A percentile compares a stretch with the other conserved stretches of the same genome.
phyloP scores from a whole-genome alignment of 2,113 vertebrate species.

The Eonycteris spelaea region DNA sequence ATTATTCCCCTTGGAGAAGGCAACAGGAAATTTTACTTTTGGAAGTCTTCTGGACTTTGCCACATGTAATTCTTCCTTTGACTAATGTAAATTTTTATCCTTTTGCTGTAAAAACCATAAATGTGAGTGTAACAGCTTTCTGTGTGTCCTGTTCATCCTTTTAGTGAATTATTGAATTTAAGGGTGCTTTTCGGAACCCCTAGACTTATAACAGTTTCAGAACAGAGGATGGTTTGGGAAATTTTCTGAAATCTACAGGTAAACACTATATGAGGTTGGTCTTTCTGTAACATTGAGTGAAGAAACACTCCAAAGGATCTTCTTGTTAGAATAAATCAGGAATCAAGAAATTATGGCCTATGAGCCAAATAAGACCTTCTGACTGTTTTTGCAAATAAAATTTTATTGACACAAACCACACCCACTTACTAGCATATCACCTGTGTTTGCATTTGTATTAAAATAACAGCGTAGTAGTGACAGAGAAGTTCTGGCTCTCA shows the following conservation, averaged over 20 bases:
- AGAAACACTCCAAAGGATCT: neutral
- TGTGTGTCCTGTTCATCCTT: neutral
- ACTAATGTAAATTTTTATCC: neutral
- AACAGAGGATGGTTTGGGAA: neutral
- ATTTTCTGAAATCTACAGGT: neutral
- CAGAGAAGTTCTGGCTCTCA: neutral
- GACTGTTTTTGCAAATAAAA: neutral
- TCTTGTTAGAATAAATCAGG: neutral
- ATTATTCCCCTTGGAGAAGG: neutral
- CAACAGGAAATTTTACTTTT: neutral
- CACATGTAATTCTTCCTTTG: fast-evolving
- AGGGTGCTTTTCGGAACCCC: neutral
- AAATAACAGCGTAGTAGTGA: neutral
- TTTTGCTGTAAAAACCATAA: neutral
- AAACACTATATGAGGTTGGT: neutral
- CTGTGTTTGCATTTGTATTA: neutral
- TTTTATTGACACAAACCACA: neutral
- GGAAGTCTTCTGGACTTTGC: neutral
- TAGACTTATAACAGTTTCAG: neutral
- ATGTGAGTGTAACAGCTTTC: neutral
- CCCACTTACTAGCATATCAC: neutral
- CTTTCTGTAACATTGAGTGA: neutral
- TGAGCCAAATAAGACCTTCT: neutral
- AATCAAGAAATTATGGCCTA: neutral
- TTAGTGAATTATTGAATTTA: neutral